A percentile compares a stretch with the other conserved stretches of the same genome.
Conservation (phyloP, 2,888 invertebrate species). For the Diadegma fenestrale region DNA sequence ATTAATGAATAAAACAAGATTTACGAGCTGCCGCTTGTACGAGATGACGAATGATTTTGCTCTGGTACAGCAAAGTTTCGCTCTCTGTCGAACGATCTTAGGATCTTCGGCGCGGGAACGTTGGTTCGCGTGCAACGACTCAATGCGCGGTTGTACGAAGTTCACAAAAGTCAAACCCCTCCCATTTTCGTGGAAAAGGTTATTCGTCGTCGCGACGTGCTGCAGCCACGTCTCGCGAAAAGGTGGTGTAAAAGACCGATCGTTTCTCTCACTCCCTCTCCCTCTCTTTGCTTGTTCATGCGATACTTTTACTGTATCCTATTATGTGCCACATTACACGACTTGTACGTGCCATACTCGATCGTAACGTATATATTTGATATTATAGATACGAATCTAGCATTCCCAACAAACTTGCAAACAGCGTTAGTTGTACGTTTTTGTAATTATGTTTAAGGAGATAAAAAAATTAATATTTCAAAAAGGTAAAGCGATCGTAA, state of each 20-base stretch:
- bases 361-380: conserved; percentile 23
- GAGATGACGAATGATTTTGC: conserved; percentile 30
- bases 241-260: conserved; percentile 62
- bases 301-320: conserved; percentile 41
- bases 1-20: conserved; percentile 20
- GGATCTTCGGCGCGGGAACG: conserved; percentile 43
- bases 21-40: not conserved
- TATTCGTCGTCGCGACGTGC: conserved; percentile 47
- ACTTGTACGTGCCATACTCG: conserved; percentile 26
- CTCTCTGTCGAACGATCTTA: conserved; percentile 14
- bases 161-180: conserved; percentile 65
- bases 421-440: conserved; percentile 12
- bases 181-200: conserved; percentile 64
- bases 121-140: conserved; percentile 43
- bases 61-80: not conserved
- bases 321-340: conserved; percentile 50
- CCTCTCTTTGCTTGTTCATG: not conserved
- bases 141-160: conserved; percentile 52
- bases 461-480: conserved; percentile 9
- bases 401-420: conserved; percentile 39
- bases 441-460: conserved; percentile 48
- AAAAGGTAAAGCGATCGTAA: conserved; percentile 11
- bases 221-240: conserved; percentile 39
- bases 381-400: conserved; percentile 57
- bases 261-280: conserved; percentile 33